Evolutionary conservation across 2,113 vertebrate genomes (phyloP).

Genomic region (Jacana jacana): DNA sequence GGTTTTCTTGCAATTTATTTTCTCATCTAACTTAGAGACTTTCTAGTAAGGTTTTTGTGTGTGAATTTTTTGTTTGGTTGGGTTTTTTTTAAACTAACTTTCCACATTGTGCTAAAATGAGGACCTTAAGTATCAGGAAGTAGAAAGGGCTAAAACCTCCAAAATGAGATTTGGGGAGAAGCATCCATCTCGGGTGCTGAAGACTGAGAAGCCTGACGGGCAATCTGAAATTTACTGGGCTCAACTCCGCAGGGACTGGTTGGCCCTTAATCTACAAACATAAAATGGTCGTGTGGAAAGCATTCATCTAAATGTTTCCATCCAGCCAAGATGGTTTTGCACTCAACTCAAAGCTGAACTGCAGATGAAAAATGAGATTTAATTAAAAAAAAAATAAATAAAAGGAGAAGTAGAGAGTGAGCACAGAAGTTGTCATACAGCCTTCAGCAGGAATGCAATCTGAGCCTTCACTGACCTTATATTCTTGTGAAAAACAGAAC

Average conservation of each 20-base stretch:
- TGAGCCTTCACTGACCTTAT: background rate
- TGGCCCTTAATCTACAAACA: background rate
- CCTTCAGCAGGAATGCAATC: background rate
- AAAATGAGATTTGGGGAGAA: background rate
- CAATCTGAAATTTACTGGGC: background rate
- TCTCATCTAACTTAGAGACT: background rate
- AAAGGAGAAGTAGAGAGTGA: background rate
- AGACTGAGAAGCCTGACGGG: background rate
- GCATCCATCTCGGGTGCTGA: background rate
- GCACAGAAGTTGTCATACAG: background rate
- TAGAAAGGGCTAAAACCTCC: background rate
- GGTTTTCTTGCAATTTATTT: background rate
- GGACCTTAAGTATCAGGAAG: background rate
- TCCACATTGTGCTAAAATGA: background rate
- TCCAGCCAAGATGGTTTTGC: background rate
- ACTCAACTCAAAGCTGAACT: background rate
- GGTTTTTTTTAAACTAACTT: background rate
- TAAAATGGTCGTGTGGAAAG: background rate
- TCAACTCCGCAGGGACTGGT: background rate
- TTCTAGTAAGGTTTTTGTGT: background rate
- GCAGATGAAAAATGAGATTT: background rate
- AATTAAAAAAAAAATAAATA: background rate
- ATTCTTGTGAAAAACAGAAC: background rate
- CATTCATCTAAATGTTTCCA: background rate
- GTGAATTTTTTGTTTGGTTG: background rate